Evolutionary conservation across 2,113 vertebrate species (phyloP), one percentile per base, ranked within the genome.

Genomic region (Pterophyllum scalare): DNA sequence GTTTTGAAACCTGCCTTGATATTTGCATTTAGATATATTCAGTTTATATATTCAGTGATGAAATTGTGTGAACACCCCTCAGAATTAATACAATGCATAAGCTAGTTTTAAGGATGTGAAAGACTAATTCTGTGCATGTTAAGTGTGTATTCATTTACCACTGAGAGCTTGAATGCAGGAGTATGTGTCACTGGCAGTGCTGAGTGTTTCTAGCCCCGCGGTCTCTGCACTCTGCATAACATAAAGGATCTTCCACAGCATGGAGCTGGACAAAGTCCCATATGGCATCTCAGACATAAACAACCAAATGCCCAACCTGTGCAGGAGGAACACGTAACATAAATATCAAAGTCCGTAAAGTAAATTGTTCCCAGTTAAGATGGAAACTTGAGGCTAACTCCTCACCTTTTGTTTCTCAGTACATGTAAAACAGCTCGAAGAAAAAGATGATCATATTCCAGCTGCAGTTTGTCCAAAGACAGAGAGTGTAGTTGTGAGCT

Each of bases 281-380:
- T 97, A 99, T 1, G 98, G 98, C 98, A 99, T 99, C 94, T 98
- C 98, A 0, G 98, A 99, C 98, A 99, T 99, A 88, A 99, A 99
- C 60, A 99, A 95, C 98, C 98, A 99, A 87, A 99, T 97, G 40
- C 98, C 98, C 86, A 99, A 80, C 93, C 98, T 99, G 94, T 67
- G 2, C 75, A 60, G 83, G 20, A 80, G 24, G 14, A 77, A 20
- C 6, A 65, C 19, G 64, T 7, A 24, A n/a, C 24, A 59, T 20
- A n/a, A 59, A 52, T 11, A 17, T 28, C 9, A 17, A 83, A 74
- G 5, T 11, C 22, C 20, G 7, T 10, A 22, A 76, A 38, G n/a
- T 28, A 62, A 80, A 87, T n/a, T 0, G 35, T 13, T 62, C 54
- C 3, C 13, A 57, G 35, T 19, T 14, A 13, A 52, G 40, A 52